phyloP scores from a whole-genome alignment of 2,797 vertebrate species.

The Tauraco hartlaubi region DNA sequence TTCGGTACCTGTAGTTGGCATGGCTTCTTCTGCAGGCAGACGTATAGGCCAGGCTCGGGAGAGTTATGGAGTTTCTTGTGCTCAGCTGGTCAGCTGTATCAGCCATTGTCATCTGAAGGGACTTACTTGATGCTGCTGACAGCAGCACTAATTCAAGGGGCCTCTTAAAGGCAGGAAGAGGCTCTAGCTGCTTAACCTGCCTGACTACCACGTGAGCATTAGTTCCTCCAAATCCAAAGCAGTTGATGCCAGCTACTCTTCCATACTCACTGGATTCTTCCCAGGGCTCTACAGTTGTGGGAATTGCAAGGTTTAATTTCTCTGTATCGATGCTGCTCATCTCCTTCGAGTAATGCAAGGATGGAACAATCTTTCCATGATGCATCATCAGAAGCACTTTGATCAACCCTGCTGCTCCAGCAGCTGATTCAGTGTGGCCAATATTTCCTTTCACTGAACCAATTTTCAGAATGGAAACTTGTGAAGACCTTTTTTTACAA shows the following conservation, averaged over 20 bases:
- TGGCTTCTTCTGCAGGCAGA: constrained; percentile 90
- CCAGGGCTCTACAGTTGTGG: constrained; percentile 82
- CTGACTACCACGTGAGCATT: constrained; percentile 88
- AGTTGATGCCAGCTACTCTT: constrained; percentile 88
- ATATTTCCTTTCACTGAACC: constrained; percentile 93
- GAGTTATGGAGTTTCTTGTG: constrained; percentile 52
- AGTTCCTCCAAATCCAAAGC: constrained; percentile 92
- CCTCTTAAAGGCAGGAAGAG: constrained; percentile 36
- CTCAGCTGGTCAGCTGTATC: constrained; percentile 79
- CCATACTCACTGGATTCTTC: constrained; percentile 68
- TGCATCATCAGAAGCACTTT: constrained; percentile 94
- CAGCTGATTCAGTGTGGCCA: constrained; percentile 91
- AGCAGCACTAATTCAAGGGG: constrained; percentile 80
- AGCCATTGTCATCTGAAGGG: constrained; percentile 74
- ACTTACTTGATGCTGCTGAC: constrained; percentile 85
- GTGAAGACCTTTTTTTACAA: constrained; percentile 77
- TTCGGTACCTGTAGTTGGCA: constrained; percentile 82
- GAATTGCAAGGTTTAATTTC: constrained; percentile 81
- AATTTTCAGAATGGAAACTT: constrained; percentile 74
- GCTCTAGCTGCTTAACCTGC: constrained; percentile 71
- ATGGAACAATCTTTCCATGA: constrained; percentile 86
- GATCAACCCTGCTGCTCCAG: constrained; percentile 89
- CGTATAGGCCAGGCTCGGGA: constrained; percentile 85
- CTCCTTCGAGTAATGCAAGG: constrained; percentile 85
- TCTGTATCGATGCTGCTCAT: constrained; percentile 81